These are phyloP conservation scores for Hydractinia echinata DNA, from an alignment of 30 jellyfish, hydroid and myxozoan species.

Conservation along the genomic window DNA sequence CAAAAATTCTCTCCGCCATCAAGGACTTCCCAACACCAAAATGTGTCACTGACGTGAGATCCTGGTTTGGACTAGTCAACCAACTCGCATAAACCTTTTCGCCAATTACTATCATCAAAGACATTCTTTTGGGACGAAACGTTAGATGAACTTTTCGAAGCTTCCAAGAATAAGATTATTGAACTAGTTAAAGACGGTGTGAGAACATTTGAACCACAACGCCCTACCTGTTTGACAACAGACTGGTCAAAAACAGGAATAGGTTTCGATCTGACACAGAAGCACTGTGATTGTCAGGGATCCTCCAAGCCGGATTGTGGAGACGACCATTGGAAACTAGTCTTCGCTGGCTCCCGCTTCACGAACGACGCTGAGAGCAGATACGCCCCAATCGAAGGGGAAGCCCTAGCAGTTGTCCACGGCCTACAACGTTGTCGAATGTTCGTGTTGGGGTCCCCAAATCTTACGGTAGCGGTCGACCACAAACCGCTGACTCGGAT, in stretches of 20 bases:
- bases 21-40: slow-evolving; percentile 3
- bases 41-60: slow-evolving; percentile 17
- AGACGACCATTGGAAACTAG: slow-evolving; percentile 41
- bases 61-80: slow-evolving; percentile 31
- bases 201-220: neutral
- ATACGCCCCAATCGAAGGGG: slow-evolving; percentile 66
- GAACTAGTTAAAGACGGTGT: neutral
- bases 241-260: slow-evolving; percentile 32
- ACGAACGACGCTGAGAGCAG: slow-evolving; percentile 34
- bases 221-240: neutral
- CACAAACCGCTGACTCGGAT: slow-evolving; percentile 1
- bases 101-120: neutral
- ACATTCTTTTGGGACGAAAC: slow-evolving; percentile 12
- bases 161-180: slow-evolving; percentile 3
- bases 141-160: neutral
- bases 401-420: slow-evolving; percentile 48
- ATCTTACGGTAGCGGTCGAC: slow-evolving; percentile 3
- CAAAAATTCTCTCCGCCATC: neutral
- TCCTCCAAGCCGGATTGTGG: slow-evolving; percentile 41
- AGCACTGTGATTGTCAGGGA: slow-evolving; percentile 21
- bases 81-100: neutral
- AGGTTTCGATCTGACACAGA: slow-evolving; percentile 9
- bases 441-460: no score
- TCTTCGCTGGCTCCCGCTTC: slow-evolving; percentile 67
- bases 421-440: slow-evolving; percentile 26